Percentiles rank a stretch among this genome's conserved stretches.
Conservation (phyloP, 2,888 invertebrate species). For the Schizaphis graminum region DNA sequence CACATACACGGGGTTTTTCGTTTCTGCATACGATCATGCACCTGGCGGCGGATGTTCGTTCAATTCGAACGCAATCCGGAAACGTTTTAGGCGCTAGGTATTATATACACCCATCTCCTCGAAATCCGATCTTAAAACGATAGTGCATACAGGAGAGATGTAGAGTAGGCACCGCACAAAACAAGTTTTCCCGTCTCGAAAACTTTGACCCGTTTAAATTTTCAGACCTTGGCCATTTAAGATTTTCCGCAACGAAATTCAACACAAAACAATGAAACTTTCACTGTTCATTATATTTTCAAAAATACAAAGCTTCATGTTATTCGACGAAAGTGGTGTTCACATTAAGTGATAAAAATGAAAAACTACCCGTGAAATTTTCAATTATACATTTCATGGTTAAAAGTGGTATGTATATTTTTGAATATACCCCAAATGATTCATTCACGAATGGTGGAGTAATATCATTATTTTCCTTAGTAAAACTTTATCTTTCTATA, state of each 20-base stretch:
- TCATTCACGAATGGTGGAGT: neutral
- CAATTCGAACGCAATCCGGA: conserved; percentile 32
- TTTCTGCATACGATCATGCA: neutral
- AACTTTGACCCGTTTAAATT: conserved; percentile 36
- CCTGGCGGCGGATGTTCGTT: conserved; percentile 18
- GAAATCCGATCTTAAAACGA: conserved; percentile 7
- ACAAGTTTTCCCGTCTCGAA: conserved; percentile 33
- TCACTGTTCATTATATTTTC: conserved; percentile 25
- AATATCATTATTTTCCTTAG: conserved; percentile 7
- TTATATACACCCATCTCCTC: neutral
- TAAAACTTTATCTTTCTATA: neutral
- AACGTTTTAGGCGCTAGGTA: conserved; percentile 4
- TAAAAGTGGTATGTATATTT: neutral
- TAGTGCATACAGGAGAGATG: neutral
- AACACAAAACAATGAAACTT: conserved; percentile 31
- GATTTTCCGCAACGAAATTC: conserved; percentile 21
- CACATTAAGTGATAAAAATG: conserved; percentile 36
- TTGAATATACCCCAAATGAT: neutral
- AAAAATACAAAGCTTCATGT: neutral
- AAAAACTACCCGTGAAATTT: conserved; percentile 21
- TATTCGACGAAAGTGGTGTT: neutral
- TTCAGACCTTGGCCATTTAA: neutral
- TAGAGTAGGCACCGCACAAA: neutral
- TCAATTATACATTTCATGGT: neutral
- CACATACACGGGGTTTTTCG: neutral